A percentile compares a stretch with the other conserved stretches of the same genome.
These are phyloP conservation scores for Thysanoteuthis rhombus DNA, from an alignment of 2,888 invertebrate genomes.

Conservation along the genomic window DNA sequence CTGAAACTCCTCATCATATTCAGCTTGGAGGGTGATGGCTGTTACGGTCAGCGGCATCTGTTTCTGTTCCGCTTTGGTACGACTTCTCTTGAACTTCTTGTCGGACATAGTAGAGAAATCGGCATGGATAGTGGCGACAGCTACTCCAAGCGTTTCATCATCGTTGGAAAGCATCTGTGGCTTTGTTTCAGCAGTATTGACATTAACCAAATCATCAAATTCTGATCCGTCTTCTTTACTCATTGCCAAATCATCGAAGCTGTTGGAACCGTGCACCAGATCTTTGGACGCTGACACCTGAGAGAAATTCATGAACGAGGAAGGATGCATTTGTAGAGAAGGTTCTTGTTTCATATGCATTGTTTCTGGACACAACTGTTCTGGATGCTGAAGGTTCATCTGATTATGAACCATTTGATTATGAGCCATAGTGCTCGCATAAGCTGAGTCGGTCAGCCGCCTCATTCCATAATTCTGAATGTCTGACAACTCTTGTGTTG, in stretches of 20 bases:
- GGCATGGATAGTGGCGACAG: not conserved
- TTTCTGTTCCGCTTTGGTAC: constrained; percentile 44
- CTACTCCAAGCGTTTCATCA: constrained; percentile 28
- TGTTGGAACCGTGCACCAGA: constrained; percentile 21
- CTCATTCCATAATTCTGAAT: constrained; percentile 29
- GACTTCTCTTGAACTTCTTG: constrained; percentile 31
- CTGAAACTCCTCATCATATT: constrained; percentile 59
- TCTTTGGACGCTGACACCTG: constrained; percentile 15
- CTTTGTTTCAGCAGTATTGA: constrained; percentile 25
- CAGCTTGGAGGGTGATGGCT: constrained; percentile 44
- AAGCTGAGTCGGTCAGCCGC: not conserved
- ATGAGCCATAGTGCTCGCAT: not conserved
- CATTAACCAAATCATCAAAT: constrained; percentile 25
- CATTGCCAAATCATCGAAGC: constrained; percentile 25
- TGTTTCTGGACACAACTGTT: not conserved
- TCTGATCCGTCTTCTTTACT: not conserved
- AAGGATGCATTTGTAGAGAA: constrained; percentile 18
- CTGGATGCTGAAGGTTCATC: not conserved
- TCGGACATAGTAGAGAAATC: constrained; percentile 26
- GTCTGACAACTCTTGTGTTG: not conserved
- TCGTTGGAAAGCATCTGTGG: constrained; percentile 33
- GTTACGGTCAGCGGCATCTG: constrained; percentile 41
- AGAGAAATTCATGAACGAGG: constrained; percentile 28
- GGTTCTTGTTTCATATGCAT: not conserved
- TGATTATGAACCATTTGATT: not conserved